Evolutionary conservation across 2,797 vertebrate species (phyloP).

Genomic region (Taeniopygia guttata): DNA sequence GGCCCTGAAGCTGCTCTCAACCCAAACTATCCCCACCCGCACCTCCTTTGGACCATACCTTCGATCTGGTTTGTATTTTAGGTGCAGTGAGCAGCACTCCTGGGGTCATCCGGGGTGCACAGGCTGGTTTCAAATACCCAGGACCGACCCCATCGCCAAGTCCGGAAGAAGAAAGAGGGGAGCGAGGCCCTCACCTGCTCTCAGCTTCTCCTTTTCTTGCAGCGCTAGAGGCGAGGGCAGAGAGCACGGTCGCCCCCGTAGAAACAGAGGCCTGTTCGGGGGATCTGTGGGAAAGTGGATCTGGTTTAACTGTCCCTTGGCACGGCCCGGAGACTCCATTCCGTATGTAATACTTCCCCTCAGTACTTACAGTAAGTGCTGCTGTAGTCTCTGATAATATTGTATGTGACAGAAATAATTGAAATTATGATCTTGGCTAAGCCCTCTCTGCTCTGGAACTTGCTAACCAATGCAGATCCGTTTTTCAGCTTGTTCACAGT

Average conservation of each 20-base stretch:
- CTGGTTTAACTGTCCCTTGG: not conserved
- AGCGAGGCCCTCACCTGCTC: not conserved
- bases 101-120: not conserved
- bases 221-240: not conserved
- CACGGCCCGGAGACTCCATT: not conserved
- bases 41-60: not conserved
- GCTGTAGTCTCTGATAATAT: constrained; percentile 27
- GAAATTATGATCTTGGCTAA: constrained; percentile 48
- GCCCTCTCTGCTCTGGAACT: not conserved
- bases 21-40: not conserved
- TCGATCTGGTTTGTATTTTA: not conserved
- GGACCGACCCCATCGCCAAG: too few species aligned
- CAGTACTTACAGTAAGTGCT: constrained; percentile 50
- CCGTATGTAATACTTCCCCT: not conserved
- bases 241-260: fast-evolving
- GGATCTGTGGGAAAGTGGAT: not conserved
- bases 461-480: constrained; percentile 22
- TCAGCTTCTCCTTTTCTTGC: not conserved
- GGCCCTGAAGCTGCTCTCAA: not conserved
- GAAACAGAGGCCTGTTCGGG: not conserved
- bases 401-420: constrained; percentile 52
- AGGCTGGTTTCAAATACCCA: not conserved
- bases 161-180: not conserved
- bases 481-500: constrained; percentile 33
- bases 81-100: not conserved